These are phyloP conservation scores for Andrena hattorfiana DNA, from an alignment of 2,888 invertebrate genomes.

Conservation along the genomic window DNA sequence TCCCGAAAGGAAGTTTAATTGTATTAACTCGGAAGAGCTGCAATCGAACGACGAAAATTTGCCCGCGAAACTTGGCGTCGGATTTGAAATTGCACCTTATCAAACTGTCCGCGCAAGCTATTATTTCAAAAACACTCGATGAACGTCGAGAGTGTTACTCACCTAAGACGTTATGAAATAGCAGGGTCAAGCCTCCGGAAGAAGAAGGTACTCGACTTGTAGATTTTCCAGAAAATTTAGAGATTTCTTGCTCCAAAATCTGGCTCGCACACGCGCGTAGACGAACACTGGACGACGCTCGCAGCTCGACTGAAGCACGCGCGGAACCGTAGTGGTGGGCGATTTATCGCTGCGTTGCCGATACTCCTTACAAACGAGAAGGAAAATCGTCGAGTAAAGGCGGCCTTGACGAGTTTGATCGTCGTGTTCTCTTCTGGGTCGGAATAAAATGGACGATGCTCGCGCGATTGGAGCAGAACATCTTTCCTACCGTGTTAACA, in stretches of 20 bases:
- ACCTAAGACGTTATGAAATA: slow-evolving; percentile 14
- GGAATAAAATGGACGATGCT: slow-evolving; percentile 12
- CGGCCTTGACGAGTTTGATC: slow-evolving; percentile 48
- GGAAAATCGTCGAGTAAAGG: slow-evolving; percentile 50
- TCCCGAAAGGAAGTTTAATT: no score
- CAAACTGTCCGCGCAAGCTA: background rate
- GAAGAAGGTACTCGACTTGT: background rate
- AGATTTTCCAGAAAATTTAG: slow-evolving; percentile 12
- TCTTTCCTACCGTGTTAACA: slow-evolving; percentile 2
- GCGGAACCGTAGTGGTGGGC: slow-evolving; percentile 10
- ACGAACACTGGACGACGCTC: slow-evolving; percentile 48
- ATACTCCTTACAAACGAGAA: slow-evolving; percentile 40
- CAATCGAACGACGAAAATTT: background rate
- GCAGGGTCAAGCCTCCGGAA: background rate
- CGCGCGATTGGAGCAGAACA: background rate
- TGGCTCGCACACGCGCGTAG: background rate
- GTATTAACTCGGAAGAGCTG: background rate
- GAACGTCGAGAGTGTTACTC: slow-evolving; percentile 7
- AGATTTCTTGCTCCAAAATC: background rate
- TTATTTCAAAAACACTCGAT: background rate
- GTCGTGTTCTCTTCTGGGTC: slow-evolving; percentile 5
- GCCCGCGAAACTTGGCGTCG: background rate
- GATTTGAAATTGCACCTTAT: background rate
- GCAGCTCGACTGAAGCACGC: slow-evolving; percentile 51
- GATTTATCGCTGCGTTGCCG: slow-evolving; percentile 58